Evolutionary conservation across 2,797 vertebrate species (phyloP).

Genomic region (Sebastes minor): DNA sequence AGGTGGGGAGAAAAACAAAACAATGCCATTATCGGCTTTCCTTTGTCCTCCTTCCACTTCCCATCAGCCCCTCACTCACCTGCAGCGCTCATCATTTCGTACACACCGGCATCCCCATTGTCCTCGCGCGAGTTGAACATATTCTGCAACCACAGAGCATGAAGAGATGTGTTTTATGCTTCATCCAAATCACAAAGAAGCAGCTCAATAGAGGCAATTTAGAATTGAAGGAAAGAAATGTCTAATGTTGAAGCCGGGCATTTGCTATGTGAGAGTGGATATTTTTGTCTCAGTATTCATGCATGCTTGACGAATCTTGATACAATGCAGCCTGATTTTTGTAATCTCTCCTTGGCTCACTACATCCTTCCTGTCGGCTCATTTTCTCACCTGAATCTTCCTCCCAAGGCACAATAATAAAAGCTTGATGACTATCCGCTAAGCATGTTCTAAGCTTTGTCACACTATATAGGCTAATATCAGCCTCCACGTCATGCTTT

Average conservation of each 20-base stretch:
- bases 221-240: background rate
- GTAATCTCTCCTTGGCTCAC: background rate
- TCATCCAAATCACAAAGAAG: background rate
- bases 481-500: background rate
- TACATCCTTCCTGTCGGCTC: background rate
- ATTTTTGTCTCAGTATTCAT: background rate
- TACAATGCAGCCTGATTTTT: background rate
- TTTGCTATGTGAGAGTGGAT: background rate
- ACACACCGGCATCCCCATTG: conserved; percentile 60
- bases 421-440: background rate
- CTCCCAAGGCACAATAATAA: background rate
- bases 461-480: background rate
- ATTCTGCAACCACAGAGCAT: conserved; percentile 63
- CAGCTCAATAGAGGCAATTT: background rate
- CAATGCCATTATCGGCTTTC: conserved; percentile 34
- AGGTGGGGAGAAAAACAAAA: background rate
- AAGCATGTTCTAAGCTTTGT: background rate
- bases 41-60: conserved; percentile 38
- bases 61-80: conserved; percentile 68
- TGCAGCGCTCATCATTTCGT: conserved; percentile 74
- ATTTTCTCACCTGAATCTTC: conserved; percentile 21
- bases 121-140: conserved; percentile 31
- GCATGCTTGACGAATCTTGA: background rate
- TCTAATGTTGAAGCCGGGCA: background rate
- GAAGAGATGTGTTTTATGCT: background rate